Conservation (phyloP, 1,140 invertebrate genomes). For the Neodiprion fabricii region DNA sequence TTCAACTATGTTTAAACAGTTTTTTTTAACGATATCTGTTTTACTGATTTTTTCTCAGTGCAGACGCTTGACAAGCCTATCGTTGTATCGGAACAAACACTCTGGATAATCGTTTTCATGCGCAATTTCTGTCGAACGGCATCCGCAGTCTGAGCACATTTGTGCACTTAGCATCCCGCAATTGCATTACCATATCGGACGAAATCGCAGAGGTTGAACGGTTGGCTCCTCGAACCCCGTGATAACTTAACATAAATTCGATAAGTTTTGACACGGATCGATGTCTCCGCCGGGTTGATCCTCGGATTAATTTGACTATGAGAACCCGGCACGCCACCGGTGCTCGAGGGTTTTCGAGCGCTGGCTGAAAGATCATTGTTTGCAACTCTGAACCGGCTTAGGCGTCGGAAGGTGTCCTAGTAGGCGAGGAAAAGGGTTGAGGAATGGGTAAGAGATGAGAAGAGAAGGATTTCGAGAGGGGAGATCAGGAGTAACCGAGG, state of each 20-base stretch:
- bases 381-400: neutral
- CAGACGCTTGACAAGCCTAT: too few relatives aligned
- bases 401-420: neutral
- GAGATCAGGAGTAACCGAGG: slow-evolving; percentile 28
- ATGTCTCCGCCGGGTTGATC: neutral
- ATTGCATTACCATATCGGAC: too few relatives aligned
- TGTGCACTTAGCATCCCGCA: too few relatives aligned
- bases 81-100: too few relatives aligned
- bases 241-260: slow-evolving; percentile 4
- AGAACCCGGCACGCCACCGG: neutral
- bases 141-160: too few relatives aligned
- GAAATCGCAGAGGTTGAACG: neutral
- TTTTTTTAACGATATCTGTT: too few relatives aligned
- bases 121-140: too few relatives aligned
- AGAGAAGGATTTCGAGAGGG: slow-evolving; percentile 30
- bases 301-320: neutral
- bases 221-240: neutral
- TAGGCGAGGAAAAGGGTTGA: neutral
- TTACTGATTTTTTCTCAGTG: too few relatives aligned
- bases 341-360: neutral
- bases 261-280: neutral
- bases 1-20: too few relatives aligned
- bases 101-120: too few relatives aligned
- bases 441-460: slow-evolving; percentile 27
- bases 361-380: neutral